These are phyloP conservation scores for Eupleurogrammus muticus DNA, from an alignment of 2,797 vertebrate species.

Conservation along the genomic window DNA sequence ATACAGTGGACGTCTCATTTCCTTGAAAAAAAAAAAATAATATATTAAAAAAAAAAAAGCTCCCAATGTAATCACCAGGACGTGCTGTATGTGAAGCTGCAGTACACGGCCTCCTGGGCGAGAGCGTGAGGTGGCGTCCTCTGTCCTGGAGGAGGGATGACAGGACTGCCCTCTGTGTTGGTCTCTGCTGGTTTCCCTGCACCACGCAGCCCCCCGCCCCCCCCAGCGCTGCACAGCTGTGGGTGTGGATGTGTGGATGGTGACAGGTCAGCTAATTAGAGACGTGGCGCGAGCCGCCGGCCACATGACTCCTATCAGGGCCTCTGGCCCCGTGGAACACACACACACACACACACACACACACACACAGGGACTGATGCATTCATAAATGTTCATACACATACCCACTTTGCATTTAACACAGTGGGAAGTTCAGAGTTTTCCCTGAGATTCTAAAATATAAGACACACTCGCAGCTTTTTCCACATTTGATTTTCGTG, in stretches of 20 bases:
- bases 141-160: conserved; percentile 54
- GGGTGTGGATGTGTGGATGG: conserved; percentile 70
- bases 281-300: conserved; percentile 60
- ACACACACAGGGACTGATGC: conserved; percentile 21
- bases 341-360: conserved; percentile 18
- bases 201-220: conserved; percentile 55
- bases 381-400: conserved; percentile 3
- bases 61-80: conserved; percentile 3
- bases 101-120: conserved; percentile 41
- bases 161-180: conserved; percentile 66
- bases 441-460: too few relatives aligned
- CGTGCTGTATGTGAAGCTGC: conserved; percentile 35
- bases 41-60: too few relatives aligned
- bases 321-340: too few relatives aligned
- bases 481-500: too few relatives aligned
- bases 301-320: conserved; percentile 61
- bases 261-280: conserved; percentile 81
- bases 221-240: conserved; percentile 67
- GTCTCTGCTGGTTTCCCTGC: conserved; percentile 41
- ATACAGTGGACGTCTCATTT: too few relatives aligned
- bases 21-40: too few relatives aligned
- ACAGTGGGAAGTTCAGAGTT: not conserved
- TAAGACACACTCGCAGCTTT: too few relatives aligned
- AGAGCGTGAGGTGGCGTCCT: conserved; percentile 33
- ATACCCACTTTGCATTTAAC: conserved; percentile 17